These are phyloP conservation scores for Sardinella longiceps DNA, from an alignment of 2,797 vertebrate species.

Conservation along the genomic window DNA sequence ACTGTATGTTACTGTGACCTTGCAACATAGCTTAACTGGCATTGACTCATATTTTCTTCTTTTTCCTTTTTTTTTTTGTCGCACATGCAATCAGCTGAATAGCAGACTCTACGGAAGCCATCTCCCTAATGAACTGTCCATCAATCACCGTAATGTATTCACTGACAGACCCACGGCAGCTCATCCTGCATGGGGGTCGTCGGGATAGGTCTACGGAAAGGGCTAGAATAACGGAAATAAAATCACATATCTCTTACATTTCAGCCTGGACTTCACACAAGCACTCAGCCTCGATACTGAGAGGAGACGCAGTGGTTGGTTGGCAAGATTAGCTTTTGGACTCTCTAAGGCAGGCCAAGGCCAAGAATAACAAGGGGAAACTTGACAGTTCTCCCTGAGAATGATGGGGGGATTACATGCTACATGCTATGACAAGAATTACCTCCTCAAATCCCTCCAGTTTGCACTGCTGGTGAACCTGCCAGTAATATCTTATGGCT, in stretches of 20 bases:
- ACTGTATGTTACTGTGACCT: background rate
- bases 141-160: slow-evolving; percentile 65
- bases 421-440: slow-evolving; percentile 3
- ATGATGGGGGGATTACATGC: background rate
- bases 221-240: background rate
- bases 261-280: background rate
- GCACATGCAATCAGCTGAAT: slow-evolving; percentile 15
- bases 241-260: background rate
- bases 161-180: slow-evolving; percentile 17
- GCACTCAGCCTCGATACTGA: background rate
- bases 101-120: slow-evolving; percentile 55
- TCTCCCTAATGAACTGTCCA: slow-evolving; percentile 70
- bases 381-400: background rate
- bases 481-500: background rate
- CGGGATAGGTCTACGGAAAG: background rate
- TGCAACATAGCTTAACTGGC: background rate
- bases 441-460: background rate
- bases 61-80: background rate
- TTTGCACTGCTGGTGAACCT: slow-evolving; percentile 5
- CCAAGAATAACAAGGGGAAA: slow-evolving; percentile 3
- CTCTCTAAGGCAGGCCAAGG: background rate
- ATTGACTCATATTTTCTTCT: background rate
- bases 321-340: background rate
- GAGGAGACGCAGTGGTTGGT: background rate
- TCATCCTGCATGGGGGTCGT: background rate